Base-by-base conservation (phyloP, 1,140 invertebrate species). In the Scaptomyza hsui region DNA sequence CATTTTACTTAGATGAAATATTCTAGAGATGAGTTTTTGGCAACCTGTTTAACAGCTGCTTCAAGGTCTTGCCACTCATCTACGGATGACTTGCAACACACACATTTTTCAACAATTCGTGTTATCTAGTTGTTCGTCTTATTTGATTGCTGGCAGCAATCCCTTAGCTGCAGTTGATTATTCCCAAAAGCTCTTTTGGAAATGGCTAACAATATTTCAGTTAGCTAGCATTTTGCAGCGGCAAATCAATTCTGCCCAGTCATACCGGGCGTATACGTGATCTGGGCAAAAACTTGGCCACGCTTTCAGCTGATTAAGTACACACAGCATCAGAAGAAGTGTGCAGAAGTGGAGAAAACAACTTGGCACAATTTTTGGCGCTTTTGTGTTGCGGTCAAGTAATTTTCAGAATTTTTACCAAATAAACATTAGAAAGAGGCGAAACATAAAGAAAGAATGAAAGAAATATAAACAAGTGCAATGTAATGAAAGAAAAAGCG, bases 301-400 rank as follows among this genome's bases (percentile, higher is more conserved):
- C 70, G 70, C 70, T 72, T 68, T 72, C 64, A 60, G 51, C 70
- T 68, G 70, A 68, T 72, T 68, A 56, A 68, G 70, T 56, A 61
- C 55, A 51, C 55, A 51, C 49, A 26, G n/a, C 13, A 21, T 16
- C 12, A n/a, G n/a, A n/a, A n/a, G 4, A 4, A n/a, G 26, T 49
- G n/a, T 56, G n/a, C n/a, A n/a, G n/a, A 62, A 81, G 69, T 64
- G 74, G 64, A 56, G 70, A 70, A 77, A 74, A 70, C 64, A 75
- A 63, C 55, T 65, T 76, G 71, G 74, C 79, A 82, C 75, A 83
- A 71, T 83, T 29, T 37, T 82, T 79, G 57, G 48, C 79, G 78
- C 78, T 77, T 64, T 78, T 82, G 70, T 29, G n/a, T 78, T 82
- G 78, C 70, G 78, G 78, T 82, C 78, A 83, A 82, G 71, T 60